phyloP scores from a whole-genome alignment of 2,888 invertebrate genomes.

The Eulithis testata region DNA sequence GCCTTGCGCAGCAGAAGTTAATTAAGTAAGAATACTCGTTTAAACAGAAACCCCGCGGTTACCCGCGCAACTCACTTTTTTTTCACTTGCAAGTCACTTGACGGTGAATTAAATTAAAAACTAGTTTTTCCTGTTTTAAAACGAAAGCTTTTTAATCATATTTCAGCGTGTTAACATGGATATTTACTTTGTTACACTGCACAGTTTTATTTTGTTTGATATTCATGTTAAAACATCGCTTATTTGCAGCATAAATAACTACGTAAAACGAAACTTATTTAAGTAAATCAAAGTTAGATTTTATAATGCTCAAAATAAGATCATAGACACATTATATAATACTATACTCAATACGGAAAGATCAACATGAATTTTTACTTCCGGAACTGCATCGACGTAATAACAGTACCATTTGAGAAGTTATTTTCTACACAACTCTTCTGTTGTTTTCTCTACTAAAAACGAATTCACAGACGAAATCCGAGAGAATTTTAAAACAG shows the following conservation, averaged over 20 bases:
- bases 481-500: background rate
- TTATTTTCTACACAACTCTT: background rate
- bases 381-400: no score
- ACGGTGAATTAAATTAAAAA: constrained; percentile 58
- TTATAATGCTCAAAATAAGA: no score
- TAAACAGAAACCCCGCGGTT: constrained; percentile 37
- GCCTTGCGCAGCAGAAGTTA: constrained; percentile 47
- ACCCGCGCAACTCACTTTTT: constrained; percentile 46
- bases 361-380: no score
- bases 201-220: constrained; percentile 5
- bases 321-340: no score
- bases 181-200: constrained; percentile 31
- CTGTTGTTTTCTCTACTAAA: background rate
- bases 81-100: constrained; percentile 48
- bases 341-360: no score
- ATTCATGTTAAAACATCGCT: no score
- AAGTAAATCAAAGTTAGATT: no score
- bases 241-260: no score
- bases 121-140: constrained; percentile 43
- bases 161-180: constrained; percentile 27
- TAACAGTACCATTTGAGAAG: no score
- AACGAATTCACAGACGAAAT: background rate
- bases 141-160: constrained; percentile 41
- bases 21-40: constrained; percentile 50
- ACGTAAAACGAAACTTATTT: no score